Evolutionary conservation across 2,888 invertebrate genomes (phyloP).

Genomic region (Epirrhoe alternata): DNA sequence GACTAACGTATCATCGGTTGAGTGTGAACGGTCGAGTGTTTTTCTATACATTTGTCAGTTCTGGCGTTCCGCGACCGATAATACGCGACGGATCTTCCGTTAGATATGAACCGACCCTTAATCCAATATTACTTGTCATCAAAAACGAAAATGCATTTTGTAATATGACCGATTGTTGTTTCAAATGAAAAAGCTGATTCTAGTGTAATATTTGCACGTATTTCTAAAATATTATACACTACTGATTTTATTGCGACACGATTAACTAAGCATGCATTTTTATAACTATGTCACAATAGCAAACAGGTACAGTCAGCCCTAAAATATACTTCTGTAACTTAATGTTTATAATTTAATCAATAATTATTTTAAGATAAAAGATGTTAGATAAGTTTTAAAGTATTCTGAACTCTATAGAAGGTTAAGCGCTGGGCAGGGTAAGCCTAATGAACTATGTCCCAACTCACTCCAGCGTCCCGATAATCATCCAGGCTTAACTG

Average conservation of each 20-base stretch:
- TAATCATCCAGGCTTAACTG: neutral
- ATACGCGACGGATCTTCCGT: no score
- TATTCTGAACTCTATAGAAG: no score
- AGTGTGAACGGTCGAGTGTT: no score
- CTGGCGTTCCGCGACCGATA: no score
- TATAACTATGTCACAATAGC: neutral
- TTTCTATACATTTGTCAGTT: no score
- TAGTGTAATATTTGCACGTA: conserved; percentile 10
- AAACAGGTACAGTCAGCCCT: neutral
- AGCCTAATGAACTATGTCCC: no score
- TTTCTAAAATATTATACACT: neutral
- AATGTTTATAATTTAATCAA: neutral
- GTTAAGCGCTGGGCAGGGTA: no score
- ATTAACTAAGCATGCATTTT: conserved; percentile 7
- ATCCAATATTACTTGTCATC: conserved; percentile 4
- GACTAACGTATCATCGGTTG: no score
- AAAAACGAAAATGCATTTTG: conserved; percentile 3
- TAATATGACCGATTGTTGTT: conserved; percentile 4
- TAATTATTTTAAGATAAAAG: neutral
- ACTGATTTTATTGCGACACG: neutral
- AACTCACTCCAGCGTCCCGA: no score
- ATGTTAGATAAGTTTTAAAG: no score
- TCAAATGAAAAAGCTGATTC: neutral
- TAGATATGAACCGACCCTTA: no score
- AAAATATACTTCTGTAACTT: neutral